These are phyloP conservation scores for Hepsetus odoe DNA, from an alignment of 2,113 vertebrate species.

Conservation along the genomic window DNA sequence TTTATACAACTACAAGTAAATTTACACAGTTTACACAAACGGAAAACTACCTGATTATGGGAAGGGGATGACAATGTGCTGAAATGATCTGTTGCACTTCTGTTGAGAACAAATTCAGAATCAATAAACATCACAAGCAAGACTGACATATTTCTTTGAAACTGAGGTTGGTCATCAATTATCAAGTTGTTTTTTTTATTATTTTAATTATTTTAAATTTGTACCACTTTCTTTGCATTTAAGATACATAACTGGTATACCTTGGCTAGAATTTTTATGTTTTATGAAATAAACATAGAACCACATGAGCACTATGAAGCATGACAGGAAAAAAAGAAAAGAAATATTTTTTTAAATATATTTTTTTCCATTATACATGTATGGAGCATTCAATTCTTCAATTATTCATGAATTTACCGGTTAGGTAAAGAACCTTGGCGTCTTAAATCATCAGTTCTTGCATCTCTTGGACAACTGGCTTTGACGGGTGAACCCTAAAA, in stretches of 20 bases:
- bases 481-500: constrained; percentile 82
- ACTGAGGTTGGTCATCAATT: not conserved
- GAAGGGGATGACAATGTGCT: constrained; percentile 50
- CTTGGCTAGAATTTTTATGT: too few relatives aligned
- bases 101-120: constrained; percentile 37
- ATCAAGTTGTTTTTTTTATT: too few relatives aligned
- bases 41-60: constrained; percentile 67
- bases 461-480: constrained; percentile 69
- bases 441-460: constrained; percentile 79
- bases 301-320: too few relatives aligned
- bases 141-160: too few relatives aligned
- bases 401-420: constrained; percentile 72
- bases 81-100: constrained; percentile 62
- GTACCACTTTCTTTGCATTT: too few relatives aligned
- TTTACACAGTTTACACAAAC: not conserved
- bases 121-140: constrained; percentile 13
- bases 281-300: too few relatives aligned
- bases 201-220: not conserved
- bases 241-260: too few relatives aligned
- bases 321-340: too few relatives aligned
- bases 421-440: constrained; percentile 72
- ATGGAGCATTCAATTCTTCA: not conserved
- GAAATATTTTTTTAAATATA: too few relatives aligned
- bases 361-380: too few relatives aligned
- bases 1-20: not conserved